phyloP scores from a whole-genome alignment of 1,140 invertebrate species.

The Pogonomyrmex californicus region DNA sequence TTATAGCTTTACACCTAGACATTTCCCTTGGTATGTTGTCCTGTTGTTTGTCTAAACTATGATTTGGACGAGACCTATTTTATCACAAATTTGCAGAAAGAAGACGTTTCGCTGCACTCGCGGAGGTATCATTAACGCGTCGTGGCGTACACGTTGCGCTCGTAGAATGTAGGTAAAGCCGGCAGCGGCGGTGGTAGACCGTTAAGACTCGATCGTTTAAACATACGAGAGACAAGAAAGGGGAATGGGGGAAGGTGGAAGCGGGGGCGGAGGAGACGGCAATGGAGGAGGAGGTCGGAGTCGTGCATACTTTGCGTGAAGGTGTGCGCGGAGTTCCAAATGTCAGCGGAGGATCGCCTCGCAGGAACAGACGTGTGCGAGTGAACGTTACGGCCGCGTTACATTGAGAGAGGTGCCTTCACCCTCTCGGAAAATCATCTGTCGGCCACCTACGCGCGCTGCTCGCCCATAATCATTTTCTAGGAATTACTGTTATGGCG shows the following conservation, averaged over 20 bases:
- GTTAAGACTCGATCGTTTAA: conserved; percentile 83
- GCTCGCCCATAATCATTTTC: conserved; percentile 65
- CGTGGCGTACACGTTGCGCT: conserved; percentile 67
- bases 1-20: background rate
- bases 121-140: conserved; percentile 40
- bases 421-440: conserved; percentile 62
- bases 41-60: no score
- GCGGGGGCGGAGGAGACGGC: conserved; percentile 52
- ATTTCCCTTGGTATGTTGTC: background rate
- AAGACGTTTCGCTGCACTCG: background rate
- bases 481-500: conserved; percentile 57
- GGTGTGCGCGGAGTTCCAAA: conserved; percentile 77
- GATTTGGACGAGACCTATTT: background rate
- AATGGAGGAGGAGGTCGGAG: conserved; percentile 63
- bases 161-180: conserved; percentile 80
- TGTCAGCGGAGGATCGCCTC: conserved; percentile 78
- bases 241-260: conserved; percentile 60
- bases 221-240: conserved; percentile 78
- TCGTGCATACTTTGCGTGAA: conserved; percentile 79
- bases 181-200: conserved; percentile 80
- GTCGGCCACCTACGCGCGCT: conserved; percentile 50
- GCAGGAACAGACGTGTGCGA: conserved; percentile 58
- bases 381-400: conserved; percentile 75
- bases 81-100: background rate
- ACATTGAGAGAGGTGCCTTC: conserved; percentile 47